Percentiles rank a stretch among this genome's conserved stretches.
Conservation (phyloP, 2,113 vertebrate species). For the Clarias batrachus region DNA sequence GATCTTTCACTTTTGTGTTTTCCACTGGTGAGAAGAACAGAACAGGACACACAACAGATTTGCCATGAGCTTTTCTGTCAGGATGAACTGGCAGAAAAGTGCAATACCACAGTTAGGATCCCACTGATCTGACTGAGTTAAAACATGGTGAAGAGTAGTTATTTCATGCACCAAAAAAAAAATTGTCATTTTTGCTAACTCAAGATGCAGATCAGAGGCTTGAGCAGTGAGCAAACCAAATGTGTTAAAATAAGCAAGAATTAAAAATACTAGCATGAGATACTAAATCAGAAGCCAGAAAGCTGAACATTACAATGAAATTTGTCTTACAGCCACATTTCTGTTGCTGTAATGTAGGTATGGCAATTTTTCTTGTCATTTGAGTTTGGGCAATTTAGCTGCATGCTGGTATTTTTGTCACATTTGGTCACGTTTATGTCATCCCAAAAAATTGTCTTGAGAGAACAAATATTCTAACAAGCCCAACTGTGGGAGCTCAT, state of each 20-base stretch:
- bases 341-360: neutral
- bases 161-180: slow-evolving; percentile 23
- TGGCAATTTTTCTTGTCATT: neutral
- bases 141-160: slow-evolving; percentile 39
- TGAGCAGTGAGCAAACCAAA: slow-evolving; percentile 54
- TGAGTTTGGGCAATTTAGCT: neutral
- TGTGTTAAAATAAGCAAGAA: slow-evolving; percentile 50
- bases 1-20: slow-evolving; percentile 71
- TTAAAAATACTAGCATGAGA: slow-evolving; percentile 63
- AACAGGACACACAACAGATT: slow-evolving; percentile 50
- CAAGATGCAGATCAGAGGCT: slow-evolving; percentile 66
- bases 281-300: neutral
- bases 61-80: slow-evolving; percentile 46
- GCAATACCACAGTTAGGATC: slow-evolving; percentile 56
- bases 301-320: neutral
- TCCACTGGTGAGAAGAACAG: slow-evolving; percentile 62
- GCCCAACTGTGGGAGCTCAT: slow-evolving; percentile 40
- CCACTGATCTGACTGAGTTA: slow-evolving; percentile 65
- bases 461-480: slow-evolving; percentile 46
- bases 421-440: slow-evolving; percentile 64
- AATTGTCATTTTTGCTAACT: slow-evolving; percentile 30
- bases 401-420: slow-evolving; percentile 63
- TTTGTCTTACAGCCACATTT: neutral
- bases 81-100: slow-evolving; percentile 58
- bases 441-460: slow-evolving; percentile 43